Conservation (phyloP, 2,113 vertebrate genomes). For the Paradisaea rubra region DNA sequence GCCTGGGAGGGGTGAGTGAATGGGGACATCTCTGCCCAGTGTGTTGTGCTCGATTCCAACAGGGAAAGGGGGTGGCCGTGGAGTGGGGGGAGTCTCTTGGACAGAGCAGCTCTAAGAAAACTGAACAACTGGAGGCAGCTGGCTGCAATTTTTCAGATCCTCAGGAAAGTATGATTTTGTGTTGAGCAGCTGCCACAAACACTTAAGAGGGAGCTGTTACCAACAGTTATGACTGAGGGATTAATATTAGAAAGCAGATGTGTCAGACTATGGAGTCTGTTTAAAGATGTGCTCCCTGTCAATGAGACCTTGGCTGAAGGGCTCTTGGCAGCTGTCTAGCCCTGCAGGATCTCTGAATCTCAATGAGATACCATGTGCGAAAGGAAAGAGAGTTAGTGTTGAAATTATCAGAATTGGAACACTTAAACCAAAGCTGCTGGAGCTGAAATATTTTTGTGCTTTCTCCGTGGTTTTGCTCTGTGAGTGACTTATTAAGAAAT, state of each 20-base stretch:
- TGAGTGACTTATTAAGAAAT: background rate
- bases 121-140: conserved; percentile 37
- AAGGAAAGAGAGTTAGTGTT: background rate
- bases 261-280: background rate
- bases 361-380: background rate
- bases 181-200: conserved; percentile 15
- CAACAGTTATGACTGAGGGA: background rate
- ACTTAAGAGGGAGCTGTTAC: background rate
- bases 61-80: background rate
- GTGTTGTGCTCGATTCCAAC: rapidly evolving
- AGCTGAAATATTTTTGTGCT: background rate
- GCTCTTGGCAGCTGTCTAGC: background rate
- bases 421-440: background rate
- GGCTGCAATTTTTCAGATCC: conserved; percentile 5
- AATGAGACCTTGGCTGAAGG: background rate
- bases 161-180: conserved; percentile 12
- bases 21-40: background rate
- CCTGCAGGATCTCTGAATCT: background rate
- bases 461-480: background rate
- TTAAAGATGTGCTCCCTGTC: conserved; percentile 11
- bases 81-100: background rate
- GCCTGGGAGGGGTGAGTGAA: background rate
- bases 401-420: background rate
- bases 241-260: conserved; percentile 44
- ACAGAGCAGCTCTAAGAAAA: conserved; percentile 11